phyloP scores from a whole-genome alignment of 2,888 invertebrate species.

The Chironomus riparius region DNA sequence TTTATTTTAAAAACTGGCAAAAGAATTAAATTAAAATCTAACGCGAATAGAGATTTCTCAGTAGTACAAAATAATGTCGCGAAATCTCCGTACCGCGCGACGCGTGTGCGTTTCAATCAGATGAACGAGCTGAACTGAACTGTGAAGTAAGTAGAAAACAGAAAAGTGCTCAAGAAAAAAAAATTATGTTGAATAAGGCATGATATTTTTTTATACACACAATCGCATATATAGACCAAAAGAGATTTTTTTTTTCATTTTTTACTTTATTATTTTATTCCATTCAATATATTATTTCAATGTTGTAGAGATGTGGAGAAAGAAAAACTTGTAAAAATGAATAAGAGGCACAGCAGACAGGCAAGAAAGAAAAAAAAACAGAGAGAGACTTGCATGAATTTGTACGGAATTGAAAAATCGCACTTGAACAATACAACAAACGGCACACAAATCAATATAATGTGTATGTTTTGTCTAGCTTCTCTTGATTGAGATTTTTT shows the following conservation, averaged over 20 bases:
- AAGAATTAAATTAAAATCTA: neutral
- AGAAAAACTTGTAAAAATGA: neutral
- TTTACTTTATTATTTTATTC: neutral
- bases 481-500: too few relatives aligned
- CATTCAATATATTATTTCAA: neutral
- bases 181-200: slow-evolving; percentile 25
- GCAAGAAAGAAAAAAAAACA: neutral
- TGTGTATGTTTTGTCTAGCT: too few relatives aligned
- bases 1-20: neutral
- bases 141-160: slow-evolving; percentile 19
- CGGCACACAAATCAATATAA: too few relatives aligned
- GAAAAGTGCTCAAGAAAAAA: slow-evolving; percentile 25
- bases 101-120: neutral
- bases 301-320: slow-evolving; percentile 6
- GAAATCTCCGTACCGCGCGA: slow-evolving; percentile 5
- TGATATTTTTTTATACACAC: neutral
- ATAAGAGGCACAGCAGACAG: neutral
- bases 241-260: neutral
- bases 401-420: neutral
- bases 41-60: slow-evolving; percentile 3
- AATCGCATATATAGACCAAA: slow-evolving; percentile 10
- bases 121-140: slow-evolving; percentile 17
- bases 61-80: neutral
- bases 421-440: too few relatives aligned
- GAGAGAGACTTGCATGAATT: neutral